Evolutionary conservation across 2,797 vertebrate species (phyloP).

Genomic region (Capromys pilorides): DNA sequence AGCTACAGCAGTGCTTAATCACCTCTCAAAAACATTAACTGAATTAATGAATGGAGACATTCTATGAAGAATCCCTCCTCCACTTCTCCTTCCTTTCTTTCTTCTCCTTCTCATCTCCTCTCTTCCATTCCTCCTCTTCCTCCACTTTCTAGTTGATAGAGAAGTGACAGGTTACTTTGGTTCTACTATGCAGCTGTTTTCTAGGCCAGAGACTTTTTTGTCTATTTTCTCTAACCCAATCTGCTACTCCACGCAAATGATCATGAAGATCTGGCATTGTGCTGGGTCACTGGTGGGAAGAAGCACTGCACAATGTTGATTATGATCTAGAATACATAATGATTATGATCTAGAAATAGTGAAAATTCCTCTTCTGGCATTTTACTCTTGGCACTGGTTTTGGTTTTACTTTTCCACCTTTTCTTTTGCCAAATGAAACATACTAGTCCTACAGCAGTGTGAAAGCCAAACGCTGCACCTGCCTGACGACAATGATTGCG

Average conservation of each 20-base stretch:
- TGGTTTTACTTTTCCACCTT: background rate
- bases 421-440: background rate
- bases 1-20: background rate
- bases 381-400: background rate
- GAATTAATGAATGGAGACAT: background rate
- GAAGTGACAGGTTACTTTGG: background rate
- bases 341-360: background rate
- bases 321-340: background rate
- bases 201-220: slow-evolving; percentile 1
- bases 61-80: background rate
- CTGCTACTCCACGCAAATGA: background rate
- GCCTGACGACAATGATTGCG: background rate
- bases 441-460: background rate
- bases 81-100: background rate
- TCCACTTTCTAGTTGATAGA: background rate
- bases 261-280: background rate
- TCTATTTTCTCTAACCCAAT: background rate
- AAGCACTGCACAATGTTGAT: background rate
- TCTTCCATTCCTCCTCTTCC: background rate
- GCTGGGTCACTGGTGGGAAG: background rate
- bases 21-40: background rate
- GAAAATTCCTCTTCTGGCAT: background rate
- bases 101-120: background rate
- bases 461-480: background rate
- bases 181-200: background rate